phyloP scores from a whole-genome alignment of 2,113 vertebrate genomes.

The Salvelinus fontinalis region DNA sequence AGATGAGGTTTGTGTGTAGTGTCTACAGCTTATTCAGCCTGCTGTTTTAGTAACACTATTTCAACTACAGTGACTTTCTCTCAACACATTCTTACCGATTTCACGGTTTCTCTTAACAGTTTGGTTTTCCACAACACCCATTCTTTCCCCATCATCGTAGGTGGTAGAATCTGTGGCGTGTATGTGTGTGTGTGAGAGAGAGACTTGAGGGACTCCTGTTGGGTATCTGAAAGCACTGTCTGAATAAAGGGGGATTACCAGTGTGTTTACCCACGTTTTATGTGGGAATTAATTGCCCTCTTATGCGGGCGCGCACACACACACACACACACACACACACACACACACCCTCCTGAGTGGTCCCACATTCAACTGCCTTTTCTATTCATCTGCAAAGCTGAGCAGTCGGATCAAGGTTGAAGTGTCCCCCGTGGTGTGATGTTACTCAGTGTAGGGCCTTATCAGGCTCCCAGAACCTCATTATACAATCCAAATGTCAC shows the following conservation, averaged over 20 bases:
- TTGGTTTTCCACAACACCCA: no score
- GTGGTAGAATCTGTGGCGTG: background rate
- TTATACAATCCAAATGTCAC: no score
- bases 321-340: no score
- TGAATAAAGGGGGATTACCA: background rate
- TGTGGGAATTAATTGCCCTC: background rate
- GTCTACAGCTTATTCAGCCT: background rate
- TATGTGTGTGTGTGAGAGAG: background rate
- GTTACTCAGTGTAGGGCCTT: no score
- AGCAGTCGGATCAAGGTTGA: no score
- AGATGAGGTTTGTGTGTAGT: background rate
- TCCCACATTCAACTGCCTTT: background rate
- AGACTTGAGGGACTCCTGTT: background rate
- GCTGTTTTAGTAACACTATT: no score
- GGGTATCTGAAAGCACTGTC: background rate
- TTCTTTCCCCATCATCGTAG: no score
- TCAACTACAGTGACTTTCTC: no score
- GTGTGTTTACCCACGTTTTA: background rate
- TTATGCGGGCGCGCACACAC: background rate
- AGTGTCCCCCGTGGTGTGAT: no score
- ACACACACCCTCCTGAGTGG: background rate
- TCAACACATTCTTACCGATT: no score
- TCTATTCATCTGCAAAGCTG: background rate
- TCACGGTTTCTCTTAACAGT: no score
- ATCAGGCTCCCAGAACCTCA: no score